These are phyloP conservation scores for Poecilia wingei DNA, from an alignment of 2,797 vertebrate genomes.

Conservation along the genomic window DNA sequence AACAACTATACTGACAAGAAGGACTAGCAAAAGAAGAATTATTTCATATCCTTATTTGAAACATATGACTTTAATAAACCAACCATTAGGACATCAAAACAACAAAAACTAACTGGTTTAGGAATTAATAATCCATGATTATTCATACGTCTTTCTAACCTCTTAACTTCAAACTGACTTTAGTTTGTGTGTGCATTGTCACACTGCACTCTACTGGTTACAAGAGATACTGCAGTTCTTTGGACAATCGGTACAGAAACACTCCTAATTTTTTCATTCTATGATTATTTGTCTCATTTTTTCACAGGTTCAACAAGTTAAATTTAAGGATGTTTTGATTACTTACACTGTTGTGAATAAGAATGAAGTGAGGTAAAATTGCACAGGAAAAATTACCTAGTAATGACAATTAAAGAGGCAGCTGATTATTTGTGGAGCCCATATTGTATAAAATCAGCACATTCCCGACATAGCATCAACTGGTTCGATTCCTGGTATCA, in stretches of 20 bases:
- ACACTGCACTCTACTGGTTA: constrained; percentile 57
- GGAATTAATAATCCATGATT: neutral
- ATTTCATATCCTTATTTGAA: neutral
- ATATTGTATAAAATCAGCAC: neutral
- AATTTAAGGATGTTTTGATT: neutral
- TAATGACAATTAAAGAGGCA: neutral
- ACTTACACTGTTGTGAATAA: neutral
- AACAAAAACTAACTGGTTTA: neutral
- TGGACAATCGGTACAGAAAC: neutral
- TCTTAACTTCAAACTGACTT: neutral
- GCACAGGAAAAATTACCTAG: neutral
- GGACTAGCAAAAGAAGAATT: neutral
- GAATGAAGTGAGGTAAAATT: neutral
- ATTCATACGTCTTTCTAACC: neutral
- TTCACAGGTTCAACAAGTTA: neutral
- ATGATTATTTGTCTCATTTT: neutral
- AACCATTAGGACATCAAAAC: neutral
- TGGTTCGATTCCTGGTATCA: neutral
- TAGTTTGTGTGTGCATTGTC: neutral
- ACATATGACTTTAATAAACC: neutral
- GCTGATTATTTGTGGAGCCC: neutral
- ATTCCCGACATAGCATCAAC: neutral
- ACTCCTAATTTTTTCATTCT: neutral
- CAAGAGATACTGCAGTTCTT: constrained; percentile 15
- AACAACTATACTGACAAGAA: neutral